Base-by-base conservation (phyloP, 2,797 vertebrate species). In the Anableps anableps region DNA sequence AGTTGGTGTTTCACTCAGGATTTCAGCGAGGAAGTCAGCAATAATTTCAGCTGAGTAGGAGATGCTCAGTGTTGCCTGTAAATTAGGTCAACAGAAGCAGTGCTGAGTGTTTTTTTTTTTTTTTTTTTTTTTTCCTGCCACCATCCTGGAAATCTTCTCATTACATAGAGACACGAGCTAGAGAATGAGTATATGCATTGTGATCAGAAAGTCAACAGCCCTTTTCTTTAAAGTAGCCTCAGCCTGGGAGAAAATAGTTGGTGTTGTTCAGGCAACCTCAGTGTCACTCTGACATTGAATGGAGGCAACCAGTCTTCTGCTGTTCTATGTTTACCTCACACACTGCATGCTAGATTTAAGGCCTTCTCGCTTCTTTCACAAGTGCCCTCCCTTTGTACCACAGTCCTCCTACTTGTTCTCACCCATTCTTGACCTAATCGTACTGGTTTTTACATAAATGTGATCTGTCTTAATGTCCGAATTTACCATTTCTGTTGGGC, bases 241-340 rank as follows among this genome's bases (percentile, higher is more conserved):
- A 75, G 75, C 45, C 29, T 55, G 34, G 9, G 50, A 87, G 48
- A 81, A 43, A 82, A 77, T 48, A 80, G 66, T 72, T 41, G 21
- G 23, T 53, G 76, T 60, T n/a, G 17, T 77, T 66, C 80, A 36
- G 66, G 80, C 84, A 51, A 83, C 84, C 82, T 82, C 74, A 43
- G 10, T 36, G 62, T 66, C 23, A 50, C 78, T 75, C 64, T 48
- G 72, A 14, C 19, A 73, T 45, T 79, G 79, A 84, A 64, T 23
- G 75, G 74, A 85, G 75, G 73, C 76, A 84, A 83, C 81, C 83
- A 87, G 78, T 76, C 74, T 50, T 26, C 70, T 73, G 51, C 84
- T 88, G 85, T 88, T 86, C 80, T 19, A 38, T 78, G 78, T 79
- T 83, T 81, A 72, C 79, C 43, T 89, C 87, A 81, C 80, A 81